Evolutionary conservation across 1,140 invertebrate genomes (phyloP).

Genomic region (Oryzaephilus surinamensis): DNA sequence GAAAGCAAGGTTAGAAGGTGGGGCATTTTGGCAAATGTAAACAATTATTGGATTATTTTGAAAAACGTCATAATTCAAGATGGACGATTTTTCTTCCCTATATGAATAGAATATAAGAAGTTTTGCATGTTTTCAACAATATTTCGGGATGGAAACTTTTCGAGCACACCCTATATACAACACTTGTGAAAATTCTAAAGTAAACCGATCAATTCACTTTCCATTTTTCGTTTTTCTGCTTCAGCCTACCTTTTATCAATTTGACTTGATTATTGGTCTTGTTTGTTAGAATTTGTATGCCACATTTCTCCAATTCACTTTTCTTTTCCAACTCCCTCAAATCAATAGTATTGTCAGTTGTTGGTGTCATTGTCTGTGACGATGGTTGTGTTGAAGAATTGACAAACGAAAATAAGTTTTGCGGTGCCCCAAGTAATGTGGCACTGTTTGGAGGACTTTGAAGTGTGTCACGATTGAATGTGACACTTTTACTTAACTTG

Average conservation of each 20-base stretch:
- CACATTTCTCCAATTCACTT: constrained; percentile 23
- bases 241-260: constrained; percentile 20
- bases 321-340: constrained; percentile 21
- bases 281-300: constrained; percentile 26
- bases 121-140: too few relatives aligned
- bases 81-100: too few relatives aligned
- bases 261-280: constrained; percentile 32
- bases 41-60: too few relatives aligned
- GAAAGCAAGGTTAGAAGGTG: too few relatives aligned
- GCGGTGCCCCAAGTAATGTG: constrained; percentile 17
- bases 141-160: too few relatives aligned
- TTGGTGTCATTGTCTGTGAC: constrained; percentile 3
- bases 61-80: too few relatives aligned
- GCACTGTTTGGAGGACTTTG: constrained; percentile 60
- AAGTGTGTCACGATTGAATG: constrained; percentile 73
- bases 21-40: too few relatives aligned
- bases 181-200: too few relatives aligned
- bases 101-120: too few relatives aligned
- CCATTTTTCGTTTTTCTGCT: too few relatives aligned
- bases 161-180: too few relatives aligned
- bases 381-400: constrained; percentile 11
- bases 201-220: too few relatives aligned
- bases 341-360: neutral
- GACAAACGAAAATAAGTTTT: constrained; percentile 22
- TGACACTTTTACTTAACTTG: constrained; percentile 79